Base-by-base conservation (phyloP, 2,113 vertebrate genomes). In the Rhadina sibilatrix region DNA sequence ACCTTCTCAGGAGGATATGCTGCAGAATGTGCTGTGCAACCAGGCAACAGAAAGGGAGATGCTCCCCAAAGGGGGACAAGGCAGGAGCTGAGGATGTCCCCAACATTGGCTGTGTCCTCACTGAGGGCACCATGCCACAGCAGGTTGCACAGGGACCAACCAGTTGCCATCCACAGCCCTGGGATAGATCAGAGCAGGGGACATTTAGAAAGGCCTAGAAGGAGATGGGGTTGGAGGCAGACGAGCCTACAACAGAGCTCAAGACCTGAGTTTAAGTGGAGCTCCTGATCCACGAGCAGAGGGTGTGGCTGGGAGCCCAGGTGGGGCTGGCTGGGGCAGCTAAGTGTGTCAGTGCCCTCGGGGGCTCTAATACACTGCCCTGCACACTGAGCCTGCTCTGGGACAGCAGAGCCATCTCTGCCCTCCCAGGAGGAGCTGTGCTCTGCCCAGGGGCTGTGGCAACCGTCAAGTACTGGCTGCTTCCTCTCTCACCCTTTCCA, bases 391-490 rank as follows among this genome's bases (percentile, higher is more conserved):
- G 33, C 10, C 57, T 72, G 15, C 25, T 64, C n/a, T 60, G 31
- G 28, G 13, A 9, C 11, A 8, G 21, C 37, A 75, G 14, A 79
- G 28, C 30, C 16, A 14, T 19, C 38, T 60, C 12, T 57, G 49
- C 9, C 11, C n/a, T 74, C 25, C 31, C 2, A 2, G 2, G 22
- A 71, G 46, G 9, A 50, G 12, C 27, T 30, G 24, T 1, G 2
- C 24, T 47, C 19, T 38, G 44, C 59, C 71, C n/a, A 57, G 28
- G 31, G 53, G 57, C 12, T 13, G n/a, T 23, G 53, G 38, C 53
- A 76, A 4, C 35, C 42, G 19, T 12, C 3, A 2, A 19, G 28
- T 50, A 14, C 57, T 52, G 38, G n/a, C 24, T 1, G 0, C 5
- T 2, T 83, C 49, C 33, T 46, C 28, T 46, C 35, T 21, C 38